These are phyloP conservation scores for Heliconius aoede DNA, from an alignment of 2,888 invertebrate genomes.

Conservation along the genomic window DNA sequence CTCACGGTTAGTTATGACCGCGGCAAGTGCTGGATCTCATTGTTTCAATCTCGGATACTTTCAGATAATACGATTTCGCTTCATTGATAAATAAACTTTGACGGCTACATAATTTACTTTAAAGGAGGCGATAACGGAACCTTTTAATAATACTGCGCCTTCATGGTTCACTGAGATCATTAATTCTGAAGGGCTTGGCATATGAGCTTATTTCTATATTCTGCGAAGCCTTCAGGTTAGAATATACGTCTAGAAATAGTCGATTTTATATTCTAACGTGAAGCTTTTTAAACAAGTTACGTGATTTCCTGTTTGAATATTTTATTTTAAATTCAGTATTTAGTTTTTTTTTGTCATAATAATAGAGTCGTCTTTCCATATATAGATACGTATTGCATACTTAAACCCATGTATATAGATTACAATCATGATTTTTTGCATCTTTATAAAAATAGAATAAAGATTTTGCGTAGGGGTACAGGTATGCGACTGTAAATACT, in stretches of 20 bases:
- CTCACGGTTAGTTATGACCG: slow-evolving; percentile 66
- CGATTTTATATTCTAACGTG: not conserved
- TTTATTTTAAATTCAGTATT: not conserved
- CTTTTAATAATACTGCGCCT: slow-evolving; percentile 34
- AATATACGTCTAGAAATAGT: slow-evolving; percentile 6
- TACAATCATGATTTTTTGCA: no score
- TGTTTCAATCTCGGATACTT: slow-evolving; percentile 58
- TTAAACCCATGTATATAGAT: no score
- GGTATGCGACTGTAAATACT: no score
- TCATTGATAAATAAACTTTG: slow-evolving; percentile 56
- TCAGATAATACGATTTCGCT: slow-evolving; percentile 56
- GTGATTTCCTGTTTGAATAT: not conserved
- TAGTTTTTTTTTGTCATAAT: not conserved
- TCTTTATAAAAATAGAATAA: no score
- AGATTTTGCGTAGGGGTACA: no score
- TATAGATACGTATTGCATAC: no score
- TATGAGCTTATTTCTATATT: slow-evolving; percentile 27
- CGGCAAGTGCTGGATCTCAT: slow-evolving; percentile 57
- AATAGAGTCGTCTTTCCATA: not conserved
- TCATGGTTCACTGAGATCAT: slow-evolving; percentile 31
- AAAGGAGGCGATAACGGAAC: slow-evolving; percentile 41
- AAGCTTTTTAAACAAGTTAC: slow-evolving; percentile 9
- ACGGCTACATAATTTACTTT: slow-evolving; percentile 43
- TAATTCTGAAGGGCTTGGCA: slow-evolving; percentile 33
- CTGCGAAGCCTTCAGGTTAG: slow-evolving; percentile 11